Conservation (phyloP, 2,113 vertebrate species). For the Nestor notabilis region DNA sequence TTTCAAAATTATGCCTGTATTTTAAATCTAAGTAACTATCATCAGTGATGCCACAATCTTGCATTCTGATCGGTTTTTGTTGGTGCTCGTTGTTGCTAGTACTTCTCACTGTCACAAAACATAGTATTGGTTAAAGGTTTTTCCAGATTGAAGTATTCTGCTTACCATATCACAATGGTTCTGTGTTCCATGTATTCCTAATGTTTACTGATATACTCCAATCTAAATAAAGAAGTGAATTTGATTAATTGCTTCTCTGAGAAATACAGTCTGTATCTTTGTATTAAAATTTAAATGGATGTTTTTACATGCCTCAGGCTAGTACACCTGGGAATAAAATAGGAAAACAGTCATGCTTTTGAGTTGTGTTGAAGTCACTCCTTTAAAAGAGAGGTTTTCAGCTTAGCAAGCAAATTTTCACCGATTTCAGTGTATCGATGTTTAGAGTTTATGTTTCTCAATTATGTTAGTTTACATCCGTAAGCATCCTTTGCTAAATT, state of each 20-base stretch:
- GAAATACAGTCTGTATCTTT: not conserved
- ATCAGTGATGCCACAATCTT: not conserved
- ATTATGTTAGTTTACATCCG: not conserved
- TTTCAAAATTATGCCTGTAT: not conserved
- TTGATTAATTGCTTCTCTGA: conserved; percentile 21
- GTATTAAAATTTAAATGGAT: conserved; percentile 23
- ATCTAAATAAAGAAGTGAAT: not conserved
- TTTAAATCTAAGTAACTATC: not conserved
- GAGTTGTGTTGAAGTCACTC: not conserved
- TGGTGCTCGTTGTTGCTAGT: not conserved
- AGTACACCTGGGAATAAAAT: not conserved
- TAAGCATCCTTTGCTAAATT: not conserved
- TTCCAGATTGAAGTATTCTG: not conserved
- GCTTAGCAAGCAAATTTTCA: not conserved
- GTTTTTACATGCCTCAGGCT: not conserved
- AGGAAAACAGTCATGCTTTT: not conserved
- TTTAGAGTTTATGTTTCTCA: not conserved
- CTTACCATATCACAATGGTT: not conserved
- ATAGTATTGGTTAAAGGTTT: not conserved
- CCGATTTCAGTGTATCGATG: not conserved
- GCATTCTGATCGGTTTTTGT: not conserved
- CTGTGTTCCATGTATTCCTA: not conserved
- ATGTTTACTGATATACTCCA: not conserved
- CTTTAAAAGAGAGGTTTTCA: not conserved
- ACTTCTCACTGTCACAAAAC: not conserved